phyloP scores from a whole-genome alignment of 2,113 vertebrate species.

The Numida meleagris region DNA sequence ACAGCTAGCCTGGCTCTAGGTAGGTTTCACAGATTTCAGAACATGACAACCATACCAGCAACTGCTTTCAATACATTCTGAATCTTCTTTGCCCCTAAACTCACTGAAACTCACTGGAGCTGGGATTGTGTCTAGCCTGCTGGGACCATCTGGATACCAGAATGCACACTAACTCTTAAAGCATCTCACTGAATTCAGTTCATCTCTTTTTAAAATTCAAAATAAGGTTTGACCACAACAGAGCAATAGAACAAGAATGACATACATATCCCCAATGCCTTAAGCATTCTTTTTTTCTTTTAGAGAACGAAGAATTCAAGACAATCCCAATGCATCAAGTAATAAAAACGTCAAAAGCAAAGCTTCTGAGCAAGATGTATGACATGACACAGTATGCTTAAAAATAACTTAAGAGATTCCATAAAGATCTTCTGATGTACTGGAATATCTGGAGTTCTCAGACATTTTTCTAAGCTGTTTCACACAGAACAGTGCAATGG shows the following conservation, averaged over 20 bases:
- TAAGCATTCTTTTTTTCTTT: background rate
- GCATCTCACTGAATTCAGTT: background rate
- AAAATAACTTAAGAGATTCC: background rate
- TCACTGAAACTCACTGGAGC: background rate
- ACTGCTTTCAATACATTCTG: background rate
- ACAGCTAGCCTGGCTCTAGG: background rate
- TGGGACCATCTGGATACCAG: background rate
- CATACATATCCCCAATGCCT: background rate
- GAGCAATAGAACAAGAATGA: background rate
- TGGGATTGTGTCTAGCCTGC: background rate
- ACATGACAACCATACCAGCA: background rate
- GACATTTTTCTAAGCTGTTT: background rate
- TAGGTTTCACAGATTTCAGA: background rate
- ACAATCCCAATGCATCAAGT: background rate
- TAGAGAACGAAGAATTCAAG: background rate
- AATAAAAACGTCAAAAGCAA: background rate
- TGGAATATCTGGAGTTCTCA: background rate
- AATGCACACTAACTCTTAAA: background rate
- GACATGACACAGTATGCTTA: rapidly evolving
- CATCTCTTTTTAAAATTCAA: background rate
- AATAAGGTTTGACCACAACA: background rate
- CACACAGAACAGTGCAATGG: background rate
- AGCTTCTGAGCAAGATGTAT: background rate
- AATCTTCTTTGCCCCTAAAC: background rate
- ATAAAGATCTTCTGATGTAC: background rate